Evolutionary conservation across 2,113 vertebrate genomes (phyloP).

Genomic region (Sinocyclocheilus grahami): DNA sequence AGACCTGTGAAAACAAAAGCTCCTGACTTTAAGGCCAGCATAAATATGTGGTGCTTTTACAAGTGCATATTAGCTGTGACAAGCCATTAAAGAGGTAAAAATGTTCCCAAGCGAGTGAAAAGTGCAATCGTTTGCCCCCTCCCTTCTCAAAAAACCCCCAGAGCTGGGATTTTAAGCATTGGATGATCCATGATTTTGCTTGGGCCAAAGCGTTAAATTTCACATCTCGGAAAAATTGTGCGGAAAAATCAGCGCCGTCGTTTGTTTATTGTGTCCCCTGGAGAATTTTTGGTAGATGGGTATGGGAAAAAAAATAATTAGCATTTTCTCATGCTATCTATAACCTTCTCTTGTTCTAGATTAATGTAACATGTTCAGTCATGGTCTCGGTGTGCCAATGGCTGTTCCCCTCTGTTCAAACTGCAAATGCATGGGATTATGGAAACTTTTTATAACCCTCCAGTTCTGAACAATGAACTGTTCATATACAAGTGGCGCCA

Average conservation of each 20-base stretch:
- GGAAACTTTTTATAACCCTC: not conserved
- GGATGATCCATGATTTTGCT: constrained; percentile 22
- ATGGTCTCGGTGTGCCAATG: constrained; percentile 27
- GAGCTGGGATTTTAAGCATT: constrained; percentile 4
- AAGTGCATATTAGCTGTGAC: constrained; percentile 36
- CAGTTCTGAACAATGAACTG: not conserved
- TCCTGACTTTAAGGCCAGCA: constrained; percentile 43
- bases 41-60: constrained; percentile 47
- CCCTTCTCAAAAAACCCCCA: not conserved
- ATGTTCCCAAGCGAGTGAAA: constrained; percentile 37
- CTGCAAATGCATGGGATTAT: constrained; percentile 20
- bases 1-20: constrained; percentile 29
- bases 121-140: not conserved
- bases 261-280: constrained; percentile 33
- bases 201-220: constrained; percentile 33
- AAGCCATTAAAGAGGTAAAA: constrained; percentile 44
- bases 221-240: too few relatives aligned
- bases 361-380: constrained; percentile 48
- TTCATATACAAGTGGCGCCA: not conserved
- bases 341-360: constrained; percentile 46
- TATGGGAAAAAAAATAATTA: constrained; percentile 33
- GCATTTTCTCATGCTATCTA: constrained; percentile 32
- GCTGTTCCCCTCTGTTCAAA: constrained; percentile 34
- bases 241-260: not conserved
- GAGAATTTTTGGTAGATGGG: constrained; percentile 33